A percentile compares a stretch with the other conserved stretches of the same genome.
These are phyloP conservation scores for Leptinotarsa peninsularis DNA, from an alignment of 2,888 invertebrate genomes.

Conservation along the genomic window DNA sequence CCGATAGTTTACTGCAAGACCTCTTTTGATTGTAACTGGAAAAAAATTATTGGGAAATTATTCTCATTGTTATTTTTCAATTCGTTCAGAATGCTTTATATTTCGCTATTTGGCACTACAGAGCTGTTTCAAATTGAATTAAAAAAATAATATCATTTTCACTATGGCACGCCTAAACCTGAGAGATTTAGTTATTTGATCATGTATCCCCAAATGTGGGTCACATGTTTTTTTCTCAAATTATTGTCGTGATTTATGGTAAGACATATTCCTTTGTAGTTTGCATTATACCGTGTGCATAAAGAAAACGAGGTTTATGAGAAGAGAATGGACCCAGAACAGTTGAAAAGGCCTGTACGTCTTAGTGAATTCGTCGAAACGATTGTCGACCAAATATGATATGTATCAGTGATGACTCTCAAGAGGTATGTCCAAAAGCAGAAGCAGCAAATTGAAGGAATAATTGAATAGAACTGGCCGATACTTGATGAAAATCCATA, in stretches of 20 bases:
- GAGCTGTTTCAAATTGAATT: not conserved
- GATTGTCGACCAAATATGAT: not conserved
- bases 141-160: not conserved
- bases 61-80: not conserved
- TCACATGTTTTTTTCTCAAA: not conserved
- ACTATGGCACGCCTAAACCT: not conserved
- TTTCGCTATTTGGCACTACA: not conserved
- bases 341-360: not conserved
- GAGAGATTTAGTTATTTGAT: not conserved
- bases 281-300: not conserved
- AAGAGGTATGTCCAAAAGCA: not conserved
- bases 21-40: too few species aligned
- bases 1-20: too few species aligned
- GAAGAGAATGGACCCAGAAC: not conserved
- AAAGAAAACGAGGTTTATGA: not conserved
- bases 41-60: too few species aligned
- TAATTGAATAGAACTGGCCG: not conserved
- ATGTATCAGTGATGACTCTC: not conserved
- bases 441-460: not conserved
- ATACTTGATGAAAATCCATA: too few species aligned
- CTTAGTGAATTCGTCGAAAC: not conserved
- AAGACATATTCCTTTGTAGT: not conserved
- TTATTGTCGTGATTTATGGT: not conserved
- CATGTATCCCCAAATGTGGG: not conserved
- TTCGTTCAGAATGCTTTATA: not conserved